Evolutionary conservation across 2,888 invertebrate genomes (phyloP), one percentile per base, ranked within the genome.

Genomic region (Drosophila mimetica): DNA sequence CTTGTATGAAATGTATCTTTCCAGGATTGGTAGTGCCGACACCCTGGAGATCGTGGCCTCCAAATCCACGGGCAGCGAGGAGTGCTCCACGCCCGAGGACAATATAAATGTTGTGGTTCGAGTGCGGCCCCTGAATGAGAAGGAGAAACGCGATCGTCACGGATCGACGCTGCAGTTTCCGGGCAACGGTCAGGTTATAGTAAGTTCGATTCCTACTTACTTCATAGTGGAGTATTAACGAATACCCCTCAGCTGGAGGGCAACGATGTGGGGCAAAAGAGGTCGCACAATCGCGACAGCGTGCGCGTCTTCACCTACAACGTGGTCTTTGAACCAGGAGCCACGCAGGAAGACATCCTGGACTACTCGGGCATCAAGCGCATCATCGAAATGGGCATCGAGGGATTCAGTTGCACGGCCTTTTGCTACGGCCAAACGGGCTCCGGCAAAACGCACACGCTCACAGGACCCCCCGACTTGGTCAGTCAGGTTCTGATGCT

Each of bases 371-470:
- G 98, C 1, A 94, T 98, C 70, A 97, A 97, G 89, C 93, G 96
- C 52, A 94, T 98, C 14, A 95, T 98, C 63, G 97, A 98, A 90
- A 98, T 98, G 97, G 96, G 97, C 1, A 94, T 98, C 36, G 97
- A 97, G 90, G 98, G 98, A 20, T 98, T 97, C 91, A 96, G 96
- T 30, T 97, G 97, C 89, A 98, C 98, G 1, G 96, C 96, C 25
- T 97, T 98, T 74, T 98, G 98, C 90, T 98, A 98, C 92, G 98
- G 98, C 1, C 98, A 98, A 92, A 98, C 98, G 0, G 98, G 98
- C 42, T 97, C 97, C 77, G 98, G 98, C 5, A 98, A 98, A 92
- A 98, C 98, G 0, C 98, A 98, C 90, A 98, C 98, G 0, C 93
- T 98, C 58, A 98, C 98, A 0, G 98, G 98, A 73, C 97, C 97